phyloP scores from a whole-genome alignment of 2,888 invertebrate genomes.

The Apamea sordens region DNA sequence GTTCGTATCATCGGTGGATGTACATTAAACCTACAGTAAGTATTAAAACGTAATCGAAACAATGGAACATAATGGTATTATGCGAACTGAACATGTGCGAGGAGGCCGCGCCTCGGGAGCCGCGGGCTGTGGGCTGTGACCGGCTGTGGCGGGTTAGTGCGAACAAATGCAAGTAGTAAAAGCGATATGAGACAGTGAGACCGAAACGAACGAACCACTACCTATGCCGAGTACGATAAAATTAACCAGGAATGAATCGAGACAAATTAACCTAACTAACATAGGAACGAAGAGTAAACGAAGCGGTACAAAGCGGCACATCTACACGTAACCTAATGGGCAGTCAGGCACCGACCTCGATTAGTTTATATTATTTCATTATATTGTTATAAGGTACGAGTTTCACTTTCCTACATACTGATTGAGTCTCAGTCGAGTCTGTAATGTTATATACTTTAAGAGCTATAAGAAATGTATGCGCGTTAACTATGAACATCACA shows the following conservation, averaged over 20 bases:
- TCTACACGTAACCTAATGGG: constrained; percentile 85
- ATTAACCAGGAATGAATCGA: constrained; percentile 85
- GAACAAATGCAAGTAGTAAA: constrained; percentile 62
- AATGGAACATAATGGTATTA: constrained; percentile 75
- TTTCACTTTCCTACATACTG: constrained; percentile 83
- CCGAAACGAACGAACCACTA: constrained; percentile 75
- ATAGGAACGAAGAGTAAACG: constrained; percentile 85
- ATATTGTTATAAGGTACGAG: constrained; percentile 80
- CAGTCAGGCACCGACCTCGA: constrained; percentile 83
- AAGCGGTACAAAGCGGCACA: constrained; percentile 75
- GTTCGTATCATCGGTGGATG: constrained; percentile 87
- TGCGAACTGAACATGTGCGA: constrained; percentile 71
- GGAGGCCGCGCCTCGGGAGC: constrained; percentile 42
- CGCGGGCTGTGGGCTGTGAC: constrained; percentile 37
- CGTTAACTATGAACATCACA: constrained; percentile 88
- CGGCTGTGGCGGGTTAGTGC: constrained; percentile 63
- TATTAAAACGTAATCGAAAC: constrained; percentile 76
- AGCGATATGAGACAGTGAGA: constrained; percentile 70
- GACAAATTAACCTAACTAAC: constrained; percentile 87
- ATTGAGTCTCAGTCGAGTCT: constrained; percentile 84
- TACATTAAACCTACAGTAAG: constrained; percentile 85
- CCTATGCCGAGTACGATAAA: constrained; percentile 67
- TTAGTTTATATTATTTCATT: constrained; percentile 81
- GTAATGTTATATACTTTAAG: constrained; percentile 78
- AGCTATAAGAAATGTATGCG: constrained; percentile 87